Conservation (phyloP, 2,888 invertebrate species). For the Noctuana brunneofusca region DNA sequence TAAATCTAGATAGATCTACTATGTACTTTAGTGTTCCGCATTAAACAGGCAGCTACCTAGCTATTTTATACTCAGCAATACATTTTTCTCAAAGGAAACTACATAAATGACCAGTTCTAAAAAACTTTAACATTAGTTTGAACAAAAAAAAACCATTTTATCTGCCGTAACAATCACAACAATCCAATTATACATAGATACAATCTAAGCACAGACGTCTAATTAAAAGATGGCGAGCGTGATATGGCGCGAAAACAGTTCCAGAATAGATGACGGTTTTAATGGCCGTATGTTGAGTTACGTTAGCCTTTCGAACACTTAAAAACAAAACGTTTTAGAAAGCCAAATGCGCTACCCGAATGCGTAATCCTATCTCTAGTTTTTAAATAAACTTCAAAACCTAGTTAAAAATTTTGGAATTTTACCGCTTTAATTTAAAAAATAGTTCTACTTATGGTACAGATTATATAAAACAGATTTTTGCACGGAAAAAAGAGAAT, state of each 20-base stretch:
- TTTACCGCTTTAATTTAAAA: too few relatives aligned
- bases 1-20: too few relatives aligned
- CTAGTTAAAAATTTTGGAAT: too few relatives aligned
- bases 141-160: constrained; percentile 7
- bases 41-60: too few relatives aligned
- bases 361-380: too few relatives aligned
- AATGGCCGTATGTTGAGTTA: constrained; percentile 16
- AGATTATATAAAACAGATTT: too few relatives aligned
- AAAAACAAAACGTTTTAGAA: not conserved
- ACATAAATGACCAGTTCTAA: constrained; percentile 13
- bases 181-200: constrained; percentile 35
- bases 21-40: too few relatives aligned
- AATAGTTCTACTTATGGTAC: too few relatives aligned
- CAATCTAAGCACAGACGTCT: constrained; percentile 9
- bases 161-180: constrained; percentile 28
- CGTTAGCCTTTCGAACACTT: not conserved
- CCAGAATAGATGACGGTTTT: constrained; percentile 6
- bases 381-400: too few relatives aligned
- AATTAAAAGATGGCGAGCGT: constrained; percentile 27
- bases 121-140: constrained; percentile 8
- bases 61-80: too few relatives aligned
- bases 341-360: too few relatives aligned
- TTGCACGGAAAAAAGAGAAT: too few relatives aligned
- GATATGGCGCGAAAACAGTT: constrained; percentile 19
- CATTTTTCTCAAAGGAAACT: constrained; percentile 20